These are phyloP conservation scores for Acronicta aceris DNA, from an alignment of 2,888 invertebrate genomes.

Conservation along the genomic window DNA sequence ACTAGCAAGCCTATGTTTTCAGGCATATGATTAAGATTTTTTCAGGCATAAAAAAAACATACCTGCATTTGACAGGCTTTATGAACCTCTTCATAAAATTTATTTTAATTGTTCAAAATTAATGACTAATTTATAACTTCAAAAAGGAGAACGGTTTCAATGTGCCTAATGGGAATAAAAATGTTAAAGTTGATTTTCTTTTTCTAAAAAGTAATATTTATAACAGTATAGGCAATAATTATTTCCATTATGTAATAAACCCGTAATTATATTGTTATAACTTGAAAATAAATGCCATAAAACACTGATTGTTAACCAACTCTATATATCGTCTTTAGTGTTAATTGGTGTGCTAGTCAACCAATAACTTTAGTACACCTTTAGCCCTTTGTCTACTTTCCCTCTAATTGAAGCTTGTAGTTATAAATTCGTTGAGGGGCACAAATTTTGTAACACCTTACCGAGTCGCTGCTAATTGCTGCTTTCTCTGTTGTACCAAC, in stretches of 20 bases:
- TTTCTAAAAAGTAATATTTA: slow-evolving; percentile 15
- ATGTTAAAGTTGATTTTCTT: too few species aligned
- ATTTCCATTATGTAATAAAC: slow-evolving; percentile 25
- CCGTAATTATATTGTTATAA: slow-evolving; percentile 32
- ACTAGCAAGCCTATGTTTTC: too few species aligned
- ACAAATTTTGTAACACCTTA: slow-evolving; percentile 85
- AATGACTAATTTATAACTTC: too few species aligned
- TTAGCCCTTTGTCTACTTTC: slow-evolving; percentile 81
- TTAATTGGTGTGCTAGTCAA: slow-evolving; percentile 62
- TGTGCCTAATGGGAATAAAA: too few species aligned
- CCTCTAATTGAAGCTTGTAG: slow-evolving; percentile 85
- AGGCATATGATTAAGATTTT: too few species aligned
- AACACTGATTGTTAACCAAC: slow-evolving; percentile 54
- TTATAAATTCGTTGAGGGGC: slow-evolving; percentile 84
- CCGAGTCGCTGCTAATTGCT: slow-evolving; percentile 81
- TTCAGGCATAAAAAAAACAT: too few species aligned
- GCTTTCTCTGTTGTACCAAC: slow-evolving; percentile 82
- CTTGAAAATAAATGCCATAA: slow-evolving; percentile 33
- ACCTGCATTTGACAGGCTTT: too few species aligned
- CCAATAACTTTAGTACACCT: slow-evolving; percentile 60
- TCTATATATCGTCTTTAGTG: slow-evolving; percentile 54
- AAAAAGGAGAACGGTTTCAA: too few species aligned
- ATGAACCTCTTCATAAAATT: too few species aligned
- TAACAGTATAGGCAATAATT: slow-evolving; percentile 22
- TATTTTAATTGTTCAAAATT: too few species aligned